Percentiles rank a stretch among this genome's conserved stretches.
These are phyloP conservation scores for Melitaea cinxia DNA, from an alignment of 1,140 invertebrate genomes.

Conservation along the genomic window DNA sequence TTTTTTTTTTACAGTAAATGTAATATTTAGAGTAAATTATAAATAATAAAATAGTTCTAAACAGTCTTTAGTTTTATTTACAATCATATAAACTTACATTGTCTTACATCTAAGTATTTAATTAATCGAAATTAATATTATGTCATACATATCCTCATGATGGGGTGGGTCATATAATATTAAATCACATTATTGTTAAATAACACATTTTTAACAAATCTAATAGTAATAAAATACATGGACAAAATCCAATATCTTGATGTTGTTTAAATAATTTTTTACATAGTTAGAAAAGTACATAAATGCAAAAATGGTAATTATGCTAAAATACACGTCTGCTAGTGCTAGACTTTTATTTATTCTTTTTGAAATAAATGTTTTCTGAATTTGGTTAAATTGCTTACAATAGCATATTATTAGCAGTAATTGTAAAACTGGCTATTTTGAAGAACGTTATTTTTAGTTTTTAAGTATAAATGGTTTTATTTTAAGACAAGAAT, in stretches of 20 bases:
- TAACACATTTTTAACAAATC: slow-evolving; percentile 7
- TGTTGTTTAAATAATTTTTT: too few species aligned
- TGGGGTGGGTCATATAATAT: slow-evolving; percentile 66
- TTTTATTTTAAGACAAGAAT: too few species aligned
- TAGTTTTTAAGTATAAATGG: too few species aligned
- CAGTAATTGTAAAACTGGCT: too few species aligned
- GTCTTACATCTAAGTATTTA: slow-evolving; percentile 43
- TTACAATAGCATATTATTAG: too few species aligned
- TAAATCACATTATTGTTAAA: slow-evolving; percentile 52
- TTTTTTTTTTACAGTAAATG: slow-evolving; percentile 60
- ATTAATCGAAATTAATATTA: slow-evolving; percentile 26
- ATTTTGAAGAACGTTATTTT: too few species aligned
- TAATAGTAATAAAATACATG: not conserved
- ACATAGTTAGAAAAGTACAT: too few species aligned
- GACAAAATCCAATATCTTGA: not conserved
- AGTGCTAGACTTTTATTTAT: too few species aligned
- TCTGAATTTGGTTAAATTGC: too few species aligned
- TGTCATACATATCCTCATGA: slow-evolving; percentile 47
- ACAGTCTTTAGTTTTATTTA: slow-evolving; percentile 72
- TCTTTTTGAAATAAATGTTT: too few species aligned
- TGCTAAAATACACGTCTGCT: too few species aligned
- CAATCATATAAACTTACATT: slow-evolving; percentile 48
- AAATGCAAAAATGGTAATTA: too few species aligned
- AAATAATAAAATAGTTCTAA: slow-evolving; percentile 53
- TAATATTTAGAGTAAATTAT: slow-evolving; percentile 56